phyloP scores from a whole-genome alignment of 2,113 vertebrate genomes.

The Anguilla japonica region DNA sequence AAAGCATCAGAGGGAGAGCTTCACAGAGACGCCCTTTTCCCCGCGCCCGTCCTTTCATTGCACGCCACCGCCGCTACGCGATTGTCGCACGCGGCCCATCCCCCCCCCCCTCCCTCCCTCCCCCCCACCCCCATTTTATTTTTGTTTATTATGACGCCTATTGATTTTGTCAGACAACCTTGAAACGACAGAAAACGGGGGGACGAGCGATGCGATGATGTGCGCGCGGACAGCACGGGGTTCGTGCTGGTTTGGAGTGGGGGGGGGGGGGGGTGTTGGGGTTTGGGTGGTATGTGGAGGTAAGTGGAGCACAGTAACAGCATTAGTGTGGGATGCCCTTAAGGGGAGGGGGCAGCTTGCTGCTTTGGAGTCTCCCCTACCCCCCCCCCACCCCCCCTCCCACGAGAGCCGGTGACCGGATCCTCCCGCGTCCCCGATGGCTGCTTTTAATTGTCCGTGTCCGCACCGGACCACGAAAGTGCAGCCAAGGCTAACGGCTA shows the following conservation, averaged over 20 bases:
- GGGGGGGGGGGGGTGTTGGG: slow-evolving; percentile 58
- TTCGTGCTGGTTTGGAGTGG: slow-evolving; percentile 39
- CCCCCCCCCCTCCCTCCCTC: background rate
- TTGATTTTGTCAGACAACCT: slow-evolving; percentile 53
- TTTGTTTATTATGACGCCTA: slow-evolving; percentile 53
- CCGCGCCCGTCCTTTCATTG: slow-evolving; percentile 57
- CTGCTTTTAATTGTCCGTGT: slow-evolving; percentile 80
- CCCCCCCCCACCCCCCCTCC: slow-evolving; percentile 64
- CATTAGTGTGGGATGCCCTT: slow-evolving; percentile 67
- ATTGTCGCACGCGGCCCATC: slow-evolving; percentile 25
- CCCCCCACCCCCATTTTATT: slow-evolving; percentile 35
- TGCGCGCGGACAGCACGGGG: slow-evolving; percentile 56
- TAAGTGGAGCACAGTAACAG: slow-evolving; percentile 72
- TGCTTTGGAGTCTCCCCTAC: slow-evolving; percentile 64
- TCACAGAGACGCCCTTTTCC: slow-evolving; percentile 55
- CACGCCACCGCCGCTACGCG: slow-evolving; percentile 54
- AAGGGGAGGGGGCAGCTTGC: slow-evolving; percentile 54
- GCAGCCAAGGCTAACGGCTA: slow-evolving; percentile 69
- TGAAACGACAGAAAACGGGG: slow-evolving; percentile 41
- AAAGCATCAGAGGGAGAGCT: slow-evolving; percentile 58
- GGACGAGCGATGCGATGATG: slow-evolving; percentile 68
- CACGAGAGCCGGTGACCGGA: slow-evolving; percentile 72
- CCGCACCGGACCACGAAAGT: slow-evolving; percentile 68
- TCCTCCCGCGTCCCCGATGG: slow-evolving; percentile 70
- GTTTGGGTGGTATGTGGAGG: slow-evolving; percentile 59